A percentile compares a stretch with the other conserved stretches of the same genome.
Evolutionary conservation across 2,797 vertebrate species (phyloP).

Genomic region (Aythya fuligula): DNA sequence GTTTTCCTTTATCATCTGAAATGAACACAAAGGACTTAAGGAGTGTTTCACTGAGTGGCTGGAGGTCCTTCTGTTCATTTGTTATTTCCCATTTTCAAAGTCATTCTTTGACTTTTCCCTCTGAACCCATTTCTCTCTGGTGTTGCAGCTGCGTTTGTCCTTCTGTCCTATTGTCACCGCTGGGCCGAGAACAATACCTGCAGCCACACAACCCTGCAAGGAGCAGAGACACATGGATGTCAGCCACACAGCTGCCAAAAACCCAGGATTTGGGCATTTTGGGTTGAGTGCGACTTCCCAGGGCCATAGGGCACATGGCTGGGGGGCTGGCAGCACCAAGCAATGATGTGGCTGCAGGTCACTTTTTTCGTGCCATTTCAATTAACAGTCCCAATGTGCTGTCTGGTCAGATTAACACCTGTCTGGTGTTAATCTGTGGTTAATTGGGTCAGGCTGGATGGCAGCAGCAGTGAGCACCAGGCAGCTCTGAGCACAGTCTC

Average conservation of each 20-base stretch:
- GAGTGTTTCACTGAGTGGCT: not conserved
- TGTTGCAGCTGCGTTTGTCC: conserved; percentile 7
- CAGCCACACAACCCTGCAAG: not conserved
- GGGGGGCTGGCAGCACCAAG: no score
- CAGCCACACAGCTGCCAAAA: not conserved
- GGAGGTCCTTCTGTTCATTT: conserved; percentile 21
- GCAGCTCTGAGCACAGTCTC: not conserved
- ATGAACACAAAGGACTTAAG: conserved; percentile 41
- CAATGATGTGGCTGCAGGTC: no score
- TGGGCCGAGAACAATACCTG: not conserved
- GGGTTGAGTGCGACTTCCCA: accelerated
- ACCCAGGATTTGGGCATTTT: not conserved
- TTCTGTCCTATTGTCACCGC: not conserved
- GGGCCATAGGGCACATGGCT: accelerated
- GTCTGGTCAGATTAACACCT: not conserved
- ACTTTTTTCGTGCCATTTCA: conserved; percentile 16
- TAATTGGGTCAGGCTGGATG: conserved; percentile 57
- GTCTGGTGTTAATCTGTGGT: conserved; percentile 48
- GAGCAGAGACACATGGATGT: not conserved
- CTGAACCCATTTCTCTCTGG: not conserved
- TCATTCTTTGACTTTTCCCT: not conserved
- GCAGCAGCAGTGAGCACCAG: conserved; percentile 10
- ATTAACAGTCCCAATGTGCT: conserved; percentile 10
- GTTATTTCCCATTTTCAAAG: conserved; percentile 28
- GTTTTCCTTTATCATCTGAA: conserved; percentile 49